Conservation (phyloP, 1,140 invertebrate species). For the Penaeus japonicus region DNA sequence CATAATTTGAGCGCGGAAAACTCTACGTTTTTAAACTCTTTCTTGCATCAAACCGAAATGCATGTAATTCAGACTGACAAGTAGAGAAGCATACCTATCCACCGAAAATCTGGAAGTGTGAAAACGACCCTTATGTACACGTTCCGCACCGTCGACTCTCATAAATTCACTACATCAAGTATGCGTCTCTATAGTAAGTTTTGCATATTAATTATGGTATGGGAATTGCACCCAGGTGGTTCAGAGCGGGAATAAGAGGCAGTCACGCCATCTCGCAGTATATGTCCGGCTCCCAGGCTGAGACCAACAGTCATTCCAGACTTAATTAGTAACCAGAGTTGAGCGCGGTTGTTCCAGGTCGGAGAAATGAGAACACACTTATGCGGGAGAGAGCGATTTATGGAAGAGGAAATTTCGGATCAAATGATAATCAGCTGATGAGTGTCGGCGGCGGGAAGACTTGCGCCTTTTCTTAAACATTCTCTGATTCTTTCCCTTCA, state of each 20-base stretch:
- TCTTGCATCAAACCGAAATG: constrained; percentile 54
- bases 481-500: no score
- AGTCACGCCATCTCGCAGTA: constrained; percentile 54
- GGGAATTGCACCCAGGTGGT: constrained; percentile 55
- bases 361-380: no score
- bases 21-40: constrained; percentile 47
- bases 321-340: constrained; percentile 48
- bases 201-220: constrained; percentile 57
- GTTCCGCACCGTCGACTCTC: neutral
- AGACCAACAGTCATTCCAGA: constrained; percentile 53
- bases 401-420: no score
- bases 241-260: constrained; percentile 47
- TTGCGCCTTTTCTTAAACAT: no score
- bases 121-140: neutral
- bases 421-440: no score
- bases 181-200: constrained; percentile 28
- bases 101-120: neutral
- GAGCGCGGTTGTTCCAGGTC: no score
- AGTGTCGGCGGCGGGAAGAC: no score
- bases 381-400: no score
- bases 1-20: constrained; percentile 12
- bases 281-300: constrained; percentile 46
- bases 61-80: constrained; percentile 54
- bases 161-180: neutral
- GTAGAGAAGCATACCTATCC: constrained; percentile 28